A percentile compares a stretch with the other conserved stretches of the same genome.
Conservation (phyloP, 2,888 invertebrate species). For the Ptychoptera albimana region DNA sequence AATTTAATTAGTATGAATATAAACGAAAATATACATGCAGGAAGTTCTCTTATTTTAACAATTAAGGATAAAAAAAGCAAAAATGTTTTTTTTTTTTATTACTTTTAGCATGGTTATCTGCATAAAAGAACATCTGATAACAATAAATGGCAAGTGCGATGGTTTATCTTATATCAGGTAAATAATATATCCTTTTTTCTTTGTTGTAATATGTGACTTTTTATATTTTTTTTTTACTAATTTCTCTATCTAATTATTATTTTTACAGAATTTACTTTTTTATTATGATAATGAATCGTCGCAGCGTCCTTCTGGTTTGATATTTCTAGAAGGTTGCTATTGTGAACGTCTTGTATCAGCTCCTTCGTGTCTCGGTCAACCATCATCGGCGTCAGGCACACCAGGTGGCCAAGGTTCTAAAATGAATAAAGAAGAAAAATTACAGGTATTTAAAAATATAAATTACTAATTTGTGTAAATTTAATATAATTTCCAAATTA, state of each 20-base stretch:
- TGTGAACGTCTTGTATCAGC: slow-evolving; percentile 60
- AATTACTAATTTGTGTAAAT: too few relatives aligned
- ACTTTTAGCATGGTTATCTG: slow-evolving; percentile 54
- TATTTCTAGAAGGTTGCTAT: slow-evolving; percentile 78
- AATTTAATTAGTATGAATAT: too few relatives aligned
- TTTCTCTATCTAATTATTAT: not conserved
- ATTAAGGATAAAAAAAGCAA: not conserved
- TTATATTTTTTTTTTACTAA: not conserved
- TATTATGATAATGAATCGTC: slow-evolving; percentile 78
- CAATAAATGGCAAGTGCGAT: slow-evolving; percentile 74
- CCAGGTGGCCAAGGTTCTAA: slow-evolving; percentile 7
- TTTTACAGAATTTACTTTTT: slow-evolving; percentile 67
- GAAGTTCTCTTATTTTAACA: not conserved
- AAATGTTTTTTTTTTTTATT: slow-evolving; percentile 3
- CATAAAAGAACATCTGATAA: slow-evolving; percentile 74
- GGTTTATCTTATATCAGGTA: slow-evolving; percentile 72
- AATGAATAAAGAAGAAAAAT: slow-evolving; percentile 13
- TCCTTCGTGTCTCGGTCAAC: slow-evolving; percentile 13
- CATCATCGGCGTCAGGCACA: slow-evolving; percentile 3
- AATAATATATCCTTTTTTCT: slow-evolving; percentile 14
- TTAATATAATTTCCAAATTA: too few relatives aligned
- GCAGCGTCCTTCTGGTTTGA: slow-evolving; percentile 63
- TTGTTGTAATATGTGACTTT: not conserved
- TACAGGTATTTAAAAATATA: slow-evolving; percentile 10
- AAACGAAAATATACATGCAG: too few relatives aligned